Conservation (phyloP, 2,888 invertebrate genomes). For the Patella ulyssiponensis region DNA sequence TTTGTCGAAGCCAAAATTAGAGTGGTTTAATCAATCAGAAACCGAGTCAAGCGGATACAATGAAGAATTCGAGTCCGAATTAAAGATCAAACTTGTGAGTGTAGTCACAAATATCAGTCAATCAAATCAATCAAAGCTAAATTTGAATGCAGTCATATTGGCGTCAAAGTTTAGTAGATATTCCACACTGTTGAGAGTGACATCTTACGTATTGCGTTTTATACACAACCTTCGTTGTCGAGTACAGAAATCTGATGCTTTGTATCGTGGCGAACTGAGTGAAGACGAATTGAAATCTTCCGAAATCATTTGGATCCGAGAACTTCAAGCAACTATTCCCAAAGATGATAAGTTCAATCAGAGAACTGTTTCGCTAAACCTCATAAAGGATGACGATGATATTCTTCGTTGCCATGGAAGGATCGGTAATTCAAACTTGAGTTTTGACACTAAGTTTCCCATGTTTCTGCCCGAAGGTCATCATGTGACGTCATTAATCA, state of each 20-base stretch:
- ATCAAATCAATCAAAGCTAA: no score
- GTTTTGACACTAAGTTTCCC: background rate
- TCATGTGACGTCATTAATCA: background rate
- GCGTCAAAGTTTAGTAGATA: no score
- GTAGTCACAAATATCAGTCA: background rate
- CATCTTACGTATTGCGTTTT: background rate
- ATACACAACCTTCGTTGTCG: background rate
- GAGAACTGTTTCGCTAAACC: background rate
- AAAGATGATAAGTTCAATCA: background rate
- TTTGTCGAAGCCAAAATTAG: background rate
- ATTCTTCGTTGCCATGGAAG: background rate
- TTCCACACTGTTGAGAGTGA: background rate
- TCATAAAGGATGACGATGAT: background rate
- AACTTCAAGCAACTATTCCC: background rate
- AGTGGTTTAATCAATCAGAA: background rate
- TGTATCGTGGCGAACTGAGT: background rate
- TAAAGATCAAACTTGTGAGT: background rate
- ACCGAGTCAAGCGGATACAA: background rate
- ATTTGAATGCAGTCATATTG: no score
- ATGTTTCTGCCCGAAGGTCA: background rate
- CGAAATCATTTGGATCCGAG: background rate
- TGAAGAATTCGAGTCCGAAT: background rate
- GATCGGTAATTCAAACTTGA: background rate
- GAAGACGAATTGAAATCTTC: background rate
- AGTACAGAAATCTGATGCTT: background rate